phyloP scores from a whole-genome alignment of 2,888 invertebrate species.

The Zootermopsis nevadensis region DNA sequence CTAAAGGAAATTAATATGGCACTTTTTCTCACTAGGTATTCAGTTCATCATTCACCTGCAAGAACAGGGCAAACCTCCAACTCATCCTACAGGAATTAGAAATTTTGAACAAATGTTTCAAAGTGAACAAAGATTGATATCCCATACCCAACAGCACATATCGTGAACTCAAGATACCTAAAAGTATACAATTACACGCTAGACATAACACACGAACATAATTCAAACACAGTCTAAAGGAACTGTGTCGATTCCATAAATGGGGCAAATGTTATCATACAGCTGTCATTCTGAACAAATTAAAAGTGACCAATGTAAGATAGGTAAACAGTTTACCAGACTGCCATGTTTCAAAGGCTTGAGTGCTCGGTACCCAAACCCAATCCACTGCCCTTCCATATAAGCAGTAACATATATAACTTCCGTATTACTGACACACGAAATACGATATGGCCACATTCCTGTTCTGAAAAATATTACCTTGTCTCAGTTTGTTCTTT shows the following conservation, averaged over 20 bases:
- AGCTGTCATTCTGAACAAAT: background rate
- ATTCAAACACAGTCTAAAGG: background rate
- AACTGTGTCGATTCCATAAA: background rate
- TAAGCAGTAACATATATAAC: background rate
- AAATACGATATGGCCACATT: slow-evolving; percentile 13
- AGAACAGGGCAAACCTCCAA: too few relatives aligned
- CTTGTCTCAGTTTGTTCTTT: slow-evolving; percentile 33
- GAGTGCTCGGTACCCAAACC: background rate
- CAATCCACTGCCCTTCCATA: background rate
- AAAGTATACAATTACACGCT: too few relatives aligned
- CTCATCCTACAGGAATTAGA: too few relatives aligned
- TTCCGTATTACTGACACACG: background rate
- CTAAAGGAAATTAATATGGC: too few relatives aligned
- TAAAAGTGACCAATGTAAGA: background rate
- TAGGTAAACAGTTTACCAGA: background rate
- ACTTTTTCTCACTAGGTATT: too few relatives aligned
- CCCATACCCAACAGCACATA: too few relatives aligned
- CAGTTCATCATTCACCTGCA: too few relatives aligned
- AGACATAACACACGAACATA: too few relatives aligned
- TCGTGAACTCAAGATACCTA: too few relatives aligned
- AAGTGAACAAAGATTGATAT: too few relatives aligned
- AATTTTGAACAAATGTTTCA: too few relatives aligned
- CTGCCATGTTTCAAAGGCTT: background rate
- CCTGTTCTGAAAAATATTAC: background rate
- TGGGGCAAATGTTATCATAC: background rate